Evolutionary conservation across 1,140 invertebrate species (phyloP).

Genomic region (Vanessa atalanta): DNA sequence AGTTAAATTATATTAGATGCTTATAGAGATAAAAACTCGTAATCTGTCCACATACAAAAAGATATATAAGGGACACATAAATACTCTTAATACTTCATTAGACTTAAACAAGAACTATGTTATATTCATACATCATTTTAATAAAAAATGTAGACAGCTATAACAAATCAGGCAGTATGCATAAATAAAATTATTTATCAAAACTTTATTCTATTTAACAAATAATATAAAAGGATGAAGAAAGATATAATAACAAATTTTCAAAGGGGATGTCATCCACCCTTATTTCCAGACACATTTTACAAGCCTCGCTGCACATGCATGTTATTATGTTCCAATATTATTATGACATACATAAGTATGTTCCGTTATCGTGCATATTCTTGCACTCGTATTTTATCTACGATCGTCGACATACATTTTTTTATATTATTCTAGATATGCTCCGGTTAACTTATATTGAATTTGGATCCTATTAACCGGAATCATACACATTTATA

Average conservation of each 20-base stretch:
- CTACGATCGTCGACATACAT: background rate
- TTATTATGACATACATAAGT: slow-evolving; percentile 1
- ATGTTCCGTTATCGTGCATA: background rate
- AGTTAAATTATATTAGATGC: too few species aligned
- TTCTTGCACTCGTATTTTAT: background rate
- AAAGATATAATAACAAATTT: slow-evolving; percentile 20
- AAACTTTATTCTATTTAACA: background rate
- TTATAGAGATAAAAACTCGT: too few species aligned
- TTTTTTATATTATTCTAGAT: too few species aligned
- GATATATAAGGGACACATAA: too few species aligned
- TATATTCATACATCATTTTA: too few species aligned
- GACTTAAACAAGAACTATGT: too few species aligned
- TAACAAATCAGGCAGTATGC: background rate
- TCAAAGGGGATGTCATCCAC: slow-evolving; percentile 3
- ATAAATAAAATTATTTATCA: slow-evolving; percentile 1
- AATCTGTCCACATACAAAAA: too few species aligned
- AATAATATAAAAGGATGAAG: slow-evolving; percentile 6
- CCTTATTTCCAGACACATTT: slow-evolving; percentile 20
- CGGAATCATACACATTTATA: too few species aligned
- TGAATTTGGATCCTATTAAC: too few species aligned
- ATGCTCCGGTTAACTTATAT: too few species aligned
- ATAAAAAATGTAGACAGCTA: background rate
- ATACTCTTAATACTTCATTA: too few species aligned
- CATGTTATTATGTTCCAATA: background rate
- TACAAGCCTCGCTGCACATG: slow-evolving; percentile 2